Evolutionary conservation across 2,888 invertebrate genomes (phyloP).

Genomic region (Platycnemis pennipes): DNA sequence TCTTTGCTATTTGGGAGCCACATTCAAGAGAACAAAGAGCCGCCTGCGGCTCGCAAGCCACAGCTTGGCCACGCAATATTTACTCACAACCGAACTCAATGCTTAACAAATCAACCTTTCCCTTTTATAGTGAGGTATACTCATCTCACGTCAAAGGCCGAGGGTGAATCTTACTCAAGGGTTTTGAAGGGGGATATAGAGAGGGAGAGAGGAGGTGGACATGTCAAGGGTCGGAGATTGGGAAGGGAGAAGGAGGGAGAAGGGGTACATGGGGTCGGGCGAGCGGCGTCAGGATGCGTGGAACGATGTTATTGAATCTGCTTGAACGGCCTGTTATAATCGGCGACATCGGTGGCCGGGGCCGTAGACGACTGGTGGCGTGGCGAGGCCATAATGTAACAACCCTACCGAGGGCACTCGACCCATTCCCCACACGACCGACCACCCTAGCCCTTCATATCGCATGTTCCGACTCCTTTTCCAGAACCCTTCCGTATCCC

Average conservation of each 20-base stretch:
- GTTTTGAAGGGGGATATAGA: neutral
- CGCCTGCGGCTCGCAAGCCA: too few relatives aligned
- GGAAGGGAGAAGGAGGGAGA: neutral
- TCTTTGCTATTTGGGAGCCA: too few relatives aligned
- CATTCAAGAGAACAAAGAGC: too few relatives aligned
- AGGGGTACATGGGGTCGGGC: neutral
- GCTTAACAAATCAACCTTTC: too few relatives aligned
- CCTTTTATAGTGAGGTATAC: too few relatives aligned
- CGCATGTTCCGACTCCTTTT: constrained; percentile 41
- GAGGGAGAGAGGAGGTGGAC: neutral
- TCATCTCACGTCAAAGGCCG: too few relatives aligned
- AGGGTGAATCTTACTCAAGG: too few relatives aligned
- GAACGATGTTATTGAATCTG: constrained; percentile 66
- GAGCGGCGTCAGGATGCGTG: constrained; percentile 20
- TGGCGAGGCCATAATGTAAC: constrained; percentile 48
- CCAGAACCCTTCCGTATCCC: neutral
- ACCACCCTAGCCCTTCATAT: neutral
- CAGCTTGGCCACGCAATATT: too few relatives aligned
- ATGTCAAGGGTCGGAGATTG: neutral
- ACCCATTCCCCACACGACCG: neutral
- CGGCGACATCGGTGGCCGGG: constrained; percentile 40
- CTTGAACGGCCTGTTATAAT: constrained; percentile 67
- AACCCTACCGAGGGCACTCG: neutral
- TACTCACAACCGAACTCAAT: too few relatives aligned
- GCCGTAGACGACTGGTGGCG: neutral